phyloP scores from a whole-genome alignment of 2,797 vertebrate species.

The Scyliorhinus canicula region DNA sequence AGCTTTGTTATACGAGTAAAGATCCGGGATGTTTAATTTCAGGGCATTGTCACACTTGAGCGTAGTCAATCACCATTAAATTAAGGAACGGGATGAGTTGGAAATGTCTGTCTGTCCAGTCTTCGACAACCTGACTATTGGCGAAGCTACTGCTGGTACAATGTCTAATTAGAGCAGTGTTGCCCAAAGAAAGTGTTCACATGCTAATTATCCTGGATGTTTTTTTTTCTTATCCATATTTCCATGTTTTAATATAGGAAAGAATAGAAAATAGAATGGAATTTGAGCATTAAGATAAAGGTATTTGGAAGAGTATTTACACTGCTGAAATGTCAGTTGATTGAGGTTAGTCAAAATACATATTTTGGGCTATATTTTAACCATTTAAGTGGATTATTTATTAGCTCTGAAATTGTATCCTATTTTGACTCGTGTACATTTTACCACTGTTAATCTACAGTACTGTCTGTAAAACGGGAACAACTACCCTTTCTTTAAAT shows the following conservation, averaged over 20 bases:
- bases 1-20: conserved; percentile 11
- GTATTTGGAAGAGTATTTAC: not conserved
- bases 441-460: conserved; percentile 12
- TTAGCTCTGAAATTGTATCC: conserved; percentile 32
- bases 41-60: conserved; percentile 4
- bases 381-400: conserved; percentile 30
- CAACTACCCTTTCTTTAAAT: not conserved
- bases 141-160: not conserved
- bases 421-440: conserved; percentile 27
- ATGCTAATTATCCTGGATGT: not conserved
- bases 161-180: not conserved
- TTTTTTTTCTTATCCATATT: not conserved
- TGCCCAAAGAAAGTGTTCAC: not conserved
- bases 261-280: conserved; percentile 11
- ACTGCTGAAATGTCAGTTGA: not conserved
- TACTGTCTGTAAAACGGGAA: conserved; percentile 15
- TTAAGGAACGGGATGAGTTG: not conserved
- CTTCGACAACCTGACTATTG: not conserved
- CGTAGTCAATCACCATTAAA: not conserved
- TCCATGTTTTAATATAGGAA: conserved; percentile 1
- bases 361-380: not conserved
- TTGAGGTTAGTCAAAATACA: conserved; percentile 19
- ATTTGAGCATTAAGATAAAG: not conserved
- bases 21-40: not conserved
- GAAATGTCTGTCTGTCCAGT: not conserved